Evolutionary conservation across 2,113 vertebrate genomes (phyloP).

Genomic region (Nerophis ophidion): DNA sequence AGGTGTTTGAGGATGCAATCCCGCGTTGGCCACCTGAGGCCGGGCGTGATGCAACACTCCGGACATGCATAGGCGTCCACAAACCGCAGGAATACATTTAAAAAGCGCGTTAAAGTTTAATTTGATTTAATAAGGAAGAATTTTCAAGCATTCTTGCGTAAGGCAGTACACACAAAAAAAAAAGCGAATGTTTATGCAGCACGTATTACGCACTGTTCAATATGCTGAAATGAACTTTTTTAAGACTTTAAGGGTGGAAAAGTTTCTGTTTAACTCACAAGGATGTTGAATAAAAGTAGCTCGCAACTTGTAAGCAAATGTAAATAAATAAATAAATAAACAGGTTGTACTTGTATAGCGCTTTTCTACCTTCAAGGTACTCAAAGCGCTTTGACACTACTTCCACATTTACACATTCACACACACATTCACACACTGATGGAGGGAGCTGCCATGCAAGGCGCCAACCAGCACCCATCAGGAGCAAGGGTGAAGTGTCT

Average conservation of each 20-base stretch:
- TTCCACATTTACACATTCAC: too few species aligned
- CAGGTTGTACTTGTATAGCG: too few species aligned
- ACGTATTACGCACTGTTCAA: background rate
- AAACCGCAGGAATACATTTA: slow-evolving; percentile 34
- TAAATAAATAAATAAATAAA: too few species aligned
- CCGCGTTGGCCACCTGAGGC: slow-evolving; percentile 51
- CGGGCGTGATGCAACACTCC: slow-evolving; percentile 57
- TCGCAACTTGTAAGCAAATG: background rate
- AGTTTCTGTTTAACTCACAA: background rate
- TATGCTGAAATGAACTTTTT: background rate
- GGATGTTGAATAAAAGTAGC: background rate
- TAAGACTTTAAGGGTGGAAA: background rate
- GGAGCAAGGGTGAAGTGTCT: too few species aligned
- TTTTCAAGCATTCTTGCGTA: slow-evolving; percentile 3
- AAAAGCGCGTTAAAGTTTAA: slow-evolving; percentile 34
- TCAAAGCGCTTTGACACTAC: too few species aligned
- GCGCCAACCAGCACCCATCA: too few species aligned
- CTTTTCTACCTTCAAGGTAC: too few species aligned
- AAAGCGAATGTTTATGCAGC: slow-evolving; percentile 1
- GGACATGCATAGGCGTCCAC: slow-evolving; percentile 53
- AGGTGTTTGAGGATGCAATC: slow-evolving; percentile 60
- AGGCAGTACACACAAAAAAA: background rate
- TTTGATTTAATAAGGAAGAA: slow-evolving; percentile 1
- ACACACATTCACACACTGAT: too few species aligned
- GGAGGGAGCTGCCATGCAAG: too few species aligned